Conservation (phyloP, 2,113 vertebrate species). For the Cairina moschata region DNA sequence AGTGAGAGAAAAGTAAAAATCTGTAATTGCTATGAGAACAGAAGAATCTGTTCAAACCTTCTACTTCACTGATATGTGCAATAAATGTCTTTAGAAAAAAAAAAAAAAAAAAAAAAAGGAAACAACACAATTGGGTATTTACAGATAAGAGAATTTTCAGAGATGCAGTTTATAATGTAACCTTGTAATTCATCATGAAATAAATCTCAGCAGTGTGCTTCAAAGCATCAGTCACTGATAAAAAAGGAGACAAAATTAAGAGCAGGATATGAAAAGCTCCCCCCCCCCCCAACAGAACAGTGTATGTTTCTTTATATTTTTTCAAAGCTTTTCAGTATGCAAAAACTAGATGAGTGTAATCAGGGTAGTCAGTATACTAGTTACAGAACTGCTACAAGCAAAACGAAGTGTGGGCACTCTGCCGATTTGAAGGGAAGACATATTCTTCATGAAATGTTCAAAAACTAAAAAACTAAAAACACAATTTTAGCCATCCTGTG, state of each 20-base stretch:
- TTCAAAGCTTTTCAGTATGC: neutral
- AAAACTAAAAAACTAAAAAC: neutral
- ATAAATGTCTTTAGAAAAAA: neutral
- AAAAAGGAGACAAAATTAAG: neutral
- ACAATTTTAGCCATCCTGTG: neutral
- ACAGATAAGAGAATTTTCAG: neutral
- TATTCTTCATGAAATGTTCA: neutral
- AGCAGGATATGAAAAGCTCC: neutral
- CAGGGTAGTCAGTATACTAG: neutral
- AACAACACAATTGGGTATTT: neutral
- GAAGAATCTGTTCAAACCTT: neutral
- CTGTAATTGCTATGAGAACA: neutral
- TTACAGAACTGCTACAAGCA: neutral
- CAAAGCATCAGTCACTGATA: neutral
- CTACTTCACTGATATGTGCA: neutral
- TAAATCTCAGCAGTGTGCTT: neutral
- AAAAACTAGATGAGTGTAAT: neutral
- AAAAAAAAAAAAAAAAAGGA: too few species aligned
- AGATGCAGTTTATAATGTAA: neutral
- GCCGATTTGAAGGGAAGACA: neutral
- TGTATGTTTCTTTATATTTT: neutral
- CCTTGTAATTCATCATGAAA: neutral
- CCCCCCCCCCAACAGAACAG: neutral
- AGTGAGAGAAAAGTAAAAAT: neutral
- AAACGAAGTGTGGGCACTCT: neutral